A percentile compares a stretch with the other conserved stretches of the same genome.
Evolutionary conservation across 2,113 vertebrate genomes (phyloP).

Genomic region (Xerus inauris): DNA sequence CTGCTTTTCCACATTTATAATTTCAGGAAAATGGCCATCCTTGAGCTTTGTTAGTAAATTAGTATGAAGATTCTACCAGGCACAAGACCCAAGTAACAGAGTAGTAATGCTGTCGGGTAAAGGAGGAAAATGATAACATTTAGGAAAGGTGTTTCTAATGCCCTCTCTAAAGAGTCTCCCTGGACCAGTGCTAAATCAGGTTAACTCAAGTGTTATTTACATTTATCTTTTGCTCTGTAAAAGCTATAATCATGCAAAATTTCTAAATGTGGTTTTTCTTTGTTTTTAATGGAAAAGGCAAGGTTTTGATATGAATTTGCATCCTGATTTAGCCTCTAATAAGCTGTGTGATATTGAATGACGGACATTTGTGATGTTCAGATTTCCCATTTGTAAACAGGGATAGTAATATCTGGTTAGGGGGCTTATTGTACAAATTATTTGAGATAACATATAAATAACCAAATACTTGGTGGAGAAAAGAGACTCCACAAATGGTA

Average conservation of each 20-base stretch:
- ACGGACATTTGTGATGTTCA: background rate
- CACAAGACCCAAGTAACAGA: background rate
- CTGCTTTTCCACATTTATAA: background rate
- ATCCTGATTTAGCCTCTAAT: background rate
- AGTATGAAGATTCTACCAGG: background rate
- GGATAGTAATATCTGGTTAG: background rate
- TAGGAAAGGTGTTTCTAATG: background rate
- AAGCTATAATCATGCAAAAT: background rate
- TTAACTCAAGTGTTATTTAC: background rate
- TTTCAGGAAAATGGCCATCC: background rate
- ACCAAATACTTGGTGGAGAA: background rate
- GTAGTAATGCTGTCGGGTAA: background rate
- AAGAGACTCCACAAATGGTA: background rate
- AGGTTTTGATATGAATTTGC: background rate
- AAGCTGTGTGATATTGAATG: background rate
- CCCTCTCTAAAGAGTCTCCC: background rate
- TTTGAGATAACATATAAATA: background rate
- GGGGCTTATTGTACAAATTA: background rate
- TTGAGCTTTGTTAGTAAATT: conserved; percentile 18
- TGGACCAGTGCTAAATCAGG: background rate
- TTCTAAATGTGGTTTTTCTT: background rate
- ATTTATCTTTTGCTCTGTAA: background rate
- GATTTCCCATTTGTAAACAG: background rate
- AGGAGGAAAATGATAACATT: background rate
- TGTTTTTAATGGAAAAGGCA: background rate